Percentiles rank a stretch among this genome's conserved stretches.
phyloP scores from a whole-genome alignment of 2,797 vertebrate species.

The Platyrinchus mystaceus region DNA sequence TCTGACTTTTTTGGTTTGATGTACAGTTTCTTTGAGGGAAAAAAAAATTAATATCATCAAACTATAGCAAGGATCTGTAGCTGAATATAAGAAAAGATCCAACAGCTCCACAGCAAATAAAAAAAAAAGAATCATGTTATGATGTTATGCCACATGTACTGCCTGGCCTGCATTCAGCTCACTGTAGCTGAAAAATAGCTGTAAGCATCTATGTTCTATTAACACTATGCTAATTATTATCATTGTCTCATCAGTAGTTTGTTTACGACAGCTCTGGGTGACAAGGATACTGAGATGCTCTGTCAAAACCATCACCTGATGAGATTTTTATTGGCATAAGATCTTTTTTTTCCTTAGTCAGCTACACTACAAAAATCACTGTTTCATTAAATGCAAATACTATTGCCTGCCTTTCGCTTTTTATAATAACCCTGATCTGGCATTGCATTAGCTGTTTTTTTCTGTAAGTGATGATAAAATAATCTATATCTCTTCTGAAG shows the following conservation, averaged over 20 bases:
- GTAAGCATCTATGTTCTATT: conserved; percentile 71
- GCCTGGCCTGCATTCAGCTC: conserved; percentile 74
- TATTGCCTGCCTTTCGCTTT: conserved; percentile 44
- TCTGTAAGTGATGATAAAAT: background rate
- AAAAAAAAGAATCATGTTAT: conserved; percentile 36
- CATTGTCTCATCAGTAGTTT: conserved; percentile 80
- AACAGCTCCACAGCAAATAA: conserved; percentile 32
- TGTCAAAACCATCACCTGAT: conserved; percentile 77
- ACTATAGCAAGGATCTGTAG: background rate
- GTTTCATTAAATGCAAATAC: conserved; percentile 70
- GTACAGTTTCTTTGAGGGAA: background rate
- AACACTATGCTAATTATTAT: conserved; percentile 78
- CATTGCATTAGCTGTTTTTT: conserved; percentile 21
- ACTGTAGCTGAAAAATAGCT: conserved; percentile 79
- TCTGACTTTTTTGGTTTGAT: background rate
- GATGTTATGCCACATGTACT: conserved; percentile 60
- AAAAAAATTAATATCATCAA: background rate
- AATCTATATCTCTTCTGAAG: conserved; percentile 23
- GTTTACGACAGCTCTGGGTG: conserved; percentile 76
- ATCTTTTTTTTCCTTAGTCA: conserved; percentile 68
- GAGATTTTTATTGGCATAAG: conserved; percentile 74
- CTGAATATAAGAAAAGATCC: conserved; percentile 15
- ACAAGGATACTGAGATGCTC: conserved; percentile 73
- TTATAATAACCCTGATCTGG: conserved; percentile 17
- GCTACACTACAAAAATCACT: conserved; percentile 54